Evolutionary conservation across 2,888 invertebrate genomes (phyloP).

Genomic region (Orthonychiurus folsomi): DNA sequence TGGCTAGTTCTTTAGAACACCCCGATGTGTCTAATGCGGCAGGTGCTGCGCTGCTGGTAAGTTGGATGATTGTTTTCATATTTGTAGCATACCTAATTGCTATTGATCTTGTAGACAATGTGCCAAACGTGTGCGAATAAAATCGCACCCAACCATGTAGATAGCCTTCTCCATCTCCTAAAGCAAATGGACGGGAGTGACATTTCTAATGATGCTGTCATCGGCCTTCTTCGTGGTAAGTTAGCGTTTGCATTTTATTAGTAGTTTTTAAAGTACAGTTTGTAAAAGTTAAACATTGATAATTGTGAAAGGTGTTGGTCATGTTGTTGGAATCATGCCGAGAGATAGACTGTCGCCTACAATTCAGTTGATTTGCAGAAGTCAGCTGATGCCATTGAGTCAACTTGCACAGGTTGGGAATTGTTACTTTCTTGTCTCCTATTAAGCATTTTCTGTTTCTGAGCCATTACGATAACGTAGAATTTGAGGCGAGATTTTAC

Average conservation of each 20-base stretch:
- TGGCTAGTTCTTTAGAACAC: slow-evolving; percentile 64
- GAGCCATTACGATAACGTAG: too few relatives aligned
- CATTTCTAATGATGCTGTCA: slow-evolving; percentile 64
- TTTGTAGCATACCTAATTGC: neutral
- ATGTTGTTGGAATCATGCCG: slow-evolving; percentile 54
- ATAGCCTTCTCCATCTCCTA: slow-evolving; percentile 63
- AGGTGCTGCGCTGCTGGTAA: slow-evolving; percentile 58
- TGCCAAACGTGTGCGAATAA: slow-evolving; percentile 71
- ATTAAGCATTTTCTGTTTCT: slow-evolving; percentile 5
- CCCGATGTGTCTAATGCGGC: slow-evolving; percentile 67
- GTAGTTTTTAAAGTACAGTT: slow-evolving; percentile 7
- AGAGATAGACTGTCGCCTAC: slow-evolving; percentile 56
- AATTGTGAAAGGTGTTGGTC: slow-evolving; percentile 50
- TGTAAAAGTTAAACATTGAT: slow-evolving; percentile 11
- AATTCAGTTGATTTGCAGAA: slow-evolving; percentile 66
- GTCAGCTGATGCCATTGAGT: slow-evolving; percentile 62
- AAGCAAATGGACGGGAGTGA: slow-evolving; percentile 61
- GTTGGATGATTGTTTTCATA: slow-evolving; percentile 3
- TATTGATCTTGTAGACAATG: slow-evolving; percentile 53
- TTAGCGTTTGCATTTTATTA: slow-evolving; percentile 13
- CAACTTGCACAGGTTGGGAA: slow-evolving; percentile 50
- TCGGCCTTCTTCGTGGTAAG: slow-evolving; percentile 61
- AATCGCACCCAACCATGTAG: slow-evolving; percentile 62
- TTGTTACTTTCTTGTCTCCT: neutral
- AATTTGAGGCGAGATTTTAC: too few relatives aligned